These are phyloP conservation scores for Pterois miles DNA, from an alignment of 2,797 vertebrate species.

Conservation along the genomic window DNA sequence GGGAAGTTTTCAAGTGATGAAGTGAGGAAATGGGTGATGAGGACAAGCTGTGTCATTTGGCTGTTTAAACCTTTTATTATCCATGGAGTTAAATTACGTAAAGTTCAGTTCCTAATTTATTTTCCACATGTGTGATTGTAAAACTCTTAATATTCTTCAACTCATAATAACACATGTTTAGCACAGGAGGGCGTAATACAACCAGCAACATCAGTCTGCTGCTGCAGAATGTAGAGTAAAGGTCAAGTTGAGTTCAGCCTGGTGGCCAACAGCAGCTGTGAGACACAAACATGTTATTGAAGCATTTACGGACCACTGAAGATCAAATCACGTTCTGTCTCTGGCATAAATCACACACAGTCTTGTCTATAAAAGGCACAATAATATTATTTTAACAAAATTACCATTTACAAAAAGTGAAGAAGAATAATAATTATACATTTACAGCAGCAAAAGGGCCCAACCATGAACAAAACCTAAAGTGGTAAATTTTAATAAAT, in stretches of 20 bases:
- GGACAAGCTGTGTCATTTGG: neutral
- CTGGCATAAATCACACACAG: neutral
- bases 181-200: slow-evolving; percentile 7
- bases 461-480: neutral
- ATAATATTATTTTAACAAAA: neutral
- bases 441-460: too few species aligned
- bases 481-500: too few species aligned
- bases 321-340: neutral
- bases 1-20: too few species aligned
- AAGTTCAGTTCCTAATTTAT: neutral
- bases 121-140: too few species aligned
- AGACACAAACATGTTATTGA: neutral
- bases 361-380: neutral
- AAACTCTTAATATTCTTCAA: neutral
- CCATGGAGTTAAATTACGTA: neutral
- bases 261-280: neutral
- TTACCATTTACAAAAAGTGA: neutral
- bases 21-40: neutral
- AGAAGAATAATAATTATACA: neutral
- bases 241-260: neutral
- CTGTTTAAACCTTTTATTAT: neutral
- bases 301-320: neutral
- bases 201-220: neutral
- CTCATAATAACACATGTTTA: neutral
- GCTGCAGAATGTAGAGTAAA: slow-evolving; percentile 14